Percentiles rank a stretch among this genome's conserved stretches.
These are phyloP conservation scores for Chrysina gloriosa DNA, from an alignment of 2,888 invertebrate genomes.

Conservation along the genomic window DNA sequence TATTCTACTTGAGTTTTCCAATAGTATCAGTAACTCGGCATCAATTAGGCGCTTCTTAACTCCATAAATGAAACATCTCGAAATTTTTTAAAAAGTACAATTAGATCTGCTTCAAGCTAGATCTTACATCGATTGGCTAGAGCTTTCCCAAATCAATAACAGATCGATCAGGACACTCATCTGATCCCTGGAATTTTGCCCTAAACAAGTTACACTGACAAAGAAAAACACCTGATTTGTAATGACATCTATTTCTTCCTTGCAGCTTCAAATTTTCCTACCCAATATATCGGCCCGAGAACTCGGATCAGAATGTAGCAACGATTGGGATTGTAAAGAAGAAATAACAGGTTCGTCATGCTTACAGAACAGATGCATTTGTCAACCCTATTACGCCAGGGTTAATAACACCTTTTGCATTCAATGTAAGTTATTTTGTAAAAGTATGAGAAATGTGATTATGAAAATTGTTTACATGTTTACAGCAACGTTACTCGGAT, in stretches of 20 bases:
- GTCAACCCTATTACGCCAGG: slow-evolving; percentile 84
- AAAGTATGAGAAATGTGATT: neutral
- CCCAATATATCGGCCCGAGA: slow-evolving; percentile 53
- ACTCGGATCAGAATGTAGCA: slow-evolving; percentile 74
- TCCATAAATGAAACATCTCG: no score
- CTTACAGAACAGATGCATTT: slow-evolving; percentile 79
- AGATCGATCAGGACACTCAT: no score
- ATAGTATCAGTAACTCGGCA: no score
- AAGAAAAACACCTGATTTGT: no score
- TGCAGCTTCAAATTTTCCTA: slow-evolving; percentile 3
- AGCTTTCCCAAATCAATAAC: no score
- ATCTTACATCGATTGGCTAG: no score
- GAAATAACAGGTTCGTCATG: slow-evolving; percentile 74
- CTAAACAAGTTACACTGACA: no score
- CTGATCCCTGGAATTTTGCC: no score
- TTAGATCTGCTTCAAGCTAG: no score
- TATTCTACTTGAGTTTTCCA: no score
- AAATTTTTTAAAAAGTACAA: no score
- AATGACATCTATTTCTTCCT: neutral
- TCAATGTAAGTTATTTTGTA: slow-evolving; percentile 77
- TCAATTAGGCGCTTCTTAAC: no score
- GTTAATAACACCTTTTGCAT: slow-evolving; percentile 83
- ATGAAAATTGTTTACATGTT: slow-evolving; percentile 53
- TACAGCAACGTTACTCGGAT: slow-evolving; percentile 85
- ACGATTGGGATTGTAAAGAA: slow-evolving; percentile 73